A percentile compares a stretch with the other conserved stretches of the same genome.
These are phyloP conservation scores for Apus apus DNA, from an alignment of 2,113 vertebrate genomes.

Conservation along the genomic window DNA sequence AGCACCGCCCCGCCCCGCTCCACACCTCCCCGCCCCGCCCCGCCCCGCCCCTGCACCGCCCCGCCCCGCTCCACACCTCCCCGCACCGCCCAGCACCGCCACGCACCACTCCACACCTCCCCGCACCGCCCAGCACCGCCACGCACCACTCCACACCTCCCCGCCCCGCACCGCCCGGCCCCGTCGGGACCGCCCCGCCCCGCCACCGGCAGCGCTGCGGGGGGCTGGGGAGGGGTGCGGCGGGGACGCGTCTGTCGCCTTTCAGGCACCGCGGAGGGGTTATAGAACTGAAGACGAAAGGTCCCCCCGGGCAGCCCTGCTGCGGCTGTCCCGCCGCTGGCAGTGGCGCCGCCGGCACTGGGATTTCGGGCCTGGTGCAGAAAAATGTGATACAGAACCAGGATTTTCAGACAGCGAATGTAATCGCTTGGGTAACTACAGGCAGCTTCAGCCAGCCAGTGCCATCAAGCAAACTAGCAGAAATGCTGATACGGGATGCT, in stretches of 20 bases:
- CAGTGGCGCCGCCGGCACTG: fast-evolving
- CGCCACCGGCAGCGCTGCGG: background rate
- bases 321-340: background rate
- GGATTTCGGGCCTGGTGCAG: fast-evolving
- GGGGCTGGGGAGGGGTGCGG: fast-evolving
- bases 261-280: fast-evolving
- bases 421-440: background rate
- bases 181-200: background rate
- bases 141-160: too few relatives aligned
- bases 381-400: background rate
- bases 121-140: too few relatives aligned
- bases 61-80: background rate
- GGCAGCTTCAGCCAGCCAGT: background rate
- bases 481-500: background rate
- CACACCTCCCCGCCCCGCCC: too few relatives aligned
- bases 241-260: fast-evolving
- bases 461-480: background rate
- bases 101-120: too few relatives aligned
- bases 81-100: too few relatives aligned
- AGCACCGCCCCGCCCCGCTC: too few relatives aligned
- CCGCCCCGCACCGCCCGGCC: too few relatives aligned
- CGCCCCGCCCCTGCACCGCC: too few relatives aligned
- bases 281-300: background rate
- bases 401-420: background rate
- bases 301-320: too few relatives aligned